These are phyloP conservation scores for Epirrhoe tristata DNA, from an alignment of 2,888 invertebrate species.

Conservation along the genomic window DNA sequence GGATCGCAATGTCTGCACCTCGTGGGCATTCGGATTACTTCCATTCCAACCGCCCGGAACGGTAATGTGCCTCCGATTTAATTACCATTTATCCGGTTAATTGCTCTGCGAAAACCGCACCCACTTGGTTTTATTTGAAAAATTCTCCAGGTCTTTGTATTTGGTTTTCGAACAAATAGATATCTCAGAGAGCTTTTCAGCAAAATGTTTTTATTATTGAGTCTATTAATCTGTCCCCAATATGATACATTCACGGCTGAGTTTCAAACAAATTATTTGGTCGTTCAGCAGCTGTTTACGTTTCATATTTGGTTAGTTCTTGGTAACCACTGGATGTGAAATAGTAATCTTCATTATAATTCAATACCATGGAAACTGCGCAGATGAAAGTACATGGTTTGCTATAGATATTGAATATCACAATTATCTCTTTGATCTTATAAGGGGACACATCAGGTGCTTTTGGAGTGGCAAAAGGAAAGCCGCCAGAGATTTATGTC, in stretches of 20 bases:
- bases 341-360: background rate
- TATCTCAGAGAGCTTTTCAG: constrained; percentile 7
- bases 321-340: background rate
- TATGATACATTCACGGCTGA: background rate
- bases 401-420: background rate
- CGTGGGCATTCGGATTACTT: constrained; percentile 37
- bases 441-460: background rate
- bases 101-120: constrained; percentile 49
- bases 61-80: constrained; percentile 55
- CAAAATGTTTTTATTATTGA: background rate
- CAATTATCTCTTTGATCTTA: background rate
- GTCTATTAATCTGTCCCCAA: background rate
- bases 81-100: constrained; percentile 57
- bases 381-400: background rate
- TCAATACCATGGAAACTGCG: background rate
- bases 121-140: constrained; percentile 50
- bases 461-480: background rate
- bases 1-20: constrained; percentile 36
- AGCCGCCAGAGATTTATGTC: constrained; percentile 3
- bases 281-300: background rate
- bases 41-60: constrained; percentile 47
- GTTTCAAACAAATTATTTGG: background rate
- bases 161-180: constrained; percentile 13
- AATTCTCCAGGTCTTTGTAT: constrained; percentile 33
- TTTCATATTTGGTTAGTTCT: background rate